Percentiles rank a stretch among this genome's conserved stretches.
These are phyloP conservation scores for Nematolebias whitei DNA, from an alignment of 2,113 vertebrate species.

Conservation along the genomic window DNA sequence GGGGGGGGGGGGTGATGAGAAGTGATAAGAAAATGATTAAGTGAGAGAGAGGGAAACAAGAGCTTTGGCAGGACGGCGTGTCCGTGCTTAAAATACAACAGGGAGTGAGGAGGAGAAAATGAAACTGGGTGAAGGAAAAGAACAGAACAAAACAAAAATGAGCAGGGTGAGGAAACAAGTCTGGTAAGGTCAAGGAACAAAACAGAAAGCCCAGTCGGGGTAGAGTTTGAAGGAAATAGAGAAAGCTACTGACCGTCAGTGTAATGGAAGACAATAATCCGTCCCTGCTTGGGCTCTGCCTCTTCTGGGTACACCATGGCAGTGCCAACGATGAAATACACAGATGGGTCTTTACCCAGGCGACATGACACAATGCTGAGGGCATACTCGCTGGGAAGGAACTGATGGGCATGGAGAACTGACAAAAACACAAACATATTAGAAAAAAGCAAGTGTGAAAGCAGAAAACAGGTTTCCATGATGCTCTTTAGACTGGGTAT, in stretches of 20 bases:
- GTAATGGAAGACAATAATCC: conserved; percentile 98
- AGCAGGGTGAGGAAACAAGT: conserved; percentile 14
- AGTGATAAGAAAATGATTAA: conserved; percentile 66
- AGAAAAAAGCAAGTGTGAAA: conserved; percentile 1
- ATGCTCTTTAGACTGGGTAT: neutral
- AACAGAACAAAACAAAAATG: conserved; percentile 21
- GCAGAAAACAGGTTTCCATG: neutral
- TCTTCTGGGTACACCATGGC: conserved; percentile 99
- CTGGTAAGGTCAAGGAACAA: neutral
- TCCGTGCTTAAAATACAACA: conserved; percentile 16
- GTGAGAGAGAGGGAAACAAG: conserved; percentile 44
- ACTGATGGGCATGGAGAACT: conserved; percentile 98
- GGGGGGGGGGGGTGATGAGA: conserved; percentile 48
- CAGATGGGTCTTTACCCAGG: conserved; percentile 92
- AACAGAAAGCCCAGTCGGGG: neutral
- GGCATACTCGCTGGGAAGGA: conserved; percentile 94
- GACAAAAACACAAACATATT: conserved; percentile 12
- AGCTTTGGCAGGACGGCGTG: conserved; percentile 41
- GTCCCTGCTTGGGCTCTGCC: conserved; percentile 97
- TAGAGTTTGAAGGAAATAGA: conserved; percentile 5
- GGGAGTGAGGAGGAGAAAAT: conserved; percentile 25
- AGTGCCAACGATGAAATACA: conserved; percentile 96
- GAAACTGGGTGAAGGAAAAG: conserved; percentile 23
- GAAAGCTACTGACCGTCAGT: conserved; percentile 86
- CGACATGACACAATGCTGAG: conserved; percentile 98